Conservation (phyloP, 2,113 vertebrate species). For the Etheostoma spectabile region DNA sequence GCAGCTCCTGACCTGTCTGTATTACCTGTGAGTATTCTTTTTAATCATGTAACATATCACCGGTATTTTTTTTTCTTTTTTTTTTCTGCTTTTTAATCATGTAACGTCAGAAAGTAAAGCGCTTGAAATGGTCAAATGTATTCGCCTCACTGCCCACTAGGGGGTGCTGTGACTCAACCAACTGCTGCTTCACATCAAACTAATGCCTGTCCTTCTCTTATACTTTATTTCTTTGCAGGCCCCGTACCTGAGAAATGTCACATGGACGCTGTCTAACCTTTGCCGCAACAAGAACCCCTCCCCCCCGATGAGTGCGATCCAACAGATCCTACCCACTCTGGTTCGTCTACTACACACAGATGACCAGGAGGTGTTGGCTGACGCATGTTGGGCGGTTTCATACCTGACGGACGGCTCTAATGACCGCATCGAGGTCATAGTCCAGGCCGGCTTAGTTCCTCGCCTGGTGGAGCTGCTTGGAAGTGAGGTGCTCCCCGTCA, state of each 20-base stretch:
- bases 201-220: neutral
- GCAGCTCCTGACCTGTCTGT: conserved; percentile 90
- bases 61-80: too few species aligned
- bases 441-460: conserved; percentile 89
- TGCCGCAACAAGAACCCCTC: conserved; percentile 99
- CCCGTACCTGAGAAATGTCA: conserved; percentile 93
- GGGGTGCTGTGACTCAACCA: neutral
- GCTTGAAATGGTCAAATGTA: neutral
- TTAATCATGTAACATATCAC: neutral
- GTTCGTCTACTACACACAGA: conserved; percentile 88
- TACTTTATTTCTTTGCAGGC: conserved; percentile 75
- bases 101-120: neutral
- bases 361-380: conserved; percentile 93
- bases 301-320: conserved; percentile 89
- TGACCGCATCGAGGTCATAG: conserved; percentile 95
- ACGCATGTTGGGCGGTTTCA: conserved; percentile 95
- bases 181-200: neutral
- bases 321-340: conserved; percentile 91
- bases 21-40: conserved; percentile 86
- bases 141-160: conserved; percentile 26
- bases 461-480: conserved; percentile 92
- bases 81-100: neutral
- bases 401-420: conserved; percentile 97
- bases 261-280: conserved; percentile 97
- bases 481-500: conserved; percentile 88